phyloP scores from a whole-genome alignment of 2,113 vertebrate species.

The Larimichthys polyactis region DNA sequence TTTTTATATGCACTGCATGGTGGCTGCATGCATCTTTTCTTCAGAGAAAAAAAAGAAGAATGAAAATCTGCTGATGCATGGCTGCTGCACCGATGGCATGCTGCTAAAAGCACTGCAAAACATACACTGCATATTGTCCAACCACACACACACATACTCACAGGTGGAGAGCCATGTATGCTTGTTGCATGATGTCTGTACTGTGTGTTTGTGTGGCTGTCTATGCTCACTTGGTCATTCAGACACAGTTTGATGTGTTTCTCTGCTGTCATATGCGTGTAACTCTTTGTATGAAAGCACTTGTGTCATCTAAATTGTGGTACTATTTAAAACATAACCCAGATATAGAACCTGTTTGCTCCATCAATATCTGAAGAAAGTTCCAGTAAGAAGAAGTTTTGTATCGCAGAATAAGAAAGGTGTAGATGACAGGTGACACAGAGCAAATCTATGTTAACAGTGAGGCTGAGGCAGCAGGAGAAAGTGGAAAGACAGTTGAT shows the following conservation, averaged over 20 bases:
- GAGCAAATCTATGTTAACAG: background rate
- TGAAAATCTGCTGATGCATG: constrained; percentile 41
- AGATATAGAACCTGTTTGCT: background rate
- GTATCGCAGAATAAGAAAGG: background rate
- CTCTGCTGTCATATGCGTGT: too few species aligned
- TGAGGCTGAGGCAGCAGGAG: background rate
- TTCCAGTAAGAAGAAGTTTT: background rate
- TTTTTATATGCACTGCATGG: constrained; percentile 61
- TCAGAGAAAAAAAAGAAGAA: background rate
- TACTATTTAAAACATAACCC: background rate
- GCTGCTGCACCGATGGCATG: constrained; percentile 20
- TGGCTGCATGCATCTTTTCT: constrained; percentile 44
- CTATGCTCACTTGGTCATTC: background rate
- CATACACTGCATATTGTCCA: background rate
- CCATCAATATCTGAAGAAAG: background rate
- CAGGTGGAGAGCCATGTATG: background rate
- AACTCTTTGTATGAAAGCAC: background rate
- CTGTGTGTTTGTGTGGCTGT: background rate
- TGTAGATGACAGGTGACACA: background rate
- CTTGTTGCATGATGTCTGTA: constrained; percentile 12
- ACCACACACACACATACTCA: background rate
- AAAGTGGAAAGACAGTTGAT: background rate
- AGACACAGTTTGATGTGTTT: background rate
- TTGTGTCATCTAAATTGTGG: too few species aligned
- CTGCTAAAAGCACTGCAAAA: constrained; percentile 12